Evolutionary conservation across 2,797 vertebrate genomes (phyloP).

Genomic region (Microctenopoma stevenorrisi): DNA sequence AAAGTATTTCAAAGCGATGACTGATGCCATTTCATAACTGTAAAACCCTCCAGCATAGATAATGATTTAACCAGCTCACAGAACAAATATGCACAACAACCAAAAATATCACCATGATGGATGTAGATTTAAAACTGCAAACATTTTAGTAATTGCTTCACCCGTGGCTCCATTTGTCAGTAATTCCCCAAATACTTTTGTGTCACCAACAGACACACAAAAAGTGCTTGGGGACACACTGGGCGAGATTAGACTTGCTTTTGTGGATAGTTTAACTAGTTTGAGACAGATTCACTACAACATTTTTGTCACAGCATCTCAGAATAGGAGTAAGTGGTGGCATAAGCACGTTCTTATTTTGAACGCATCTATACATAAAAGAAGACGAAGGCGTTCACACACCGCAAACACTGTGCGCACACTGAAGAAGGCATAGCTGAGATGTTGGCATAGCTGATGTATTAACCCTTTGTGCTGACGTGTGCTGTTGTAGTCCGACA

Average conservation of each 20-base stretch:
- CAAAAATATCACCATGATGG: not conserved
- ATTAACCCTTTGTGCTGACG: too few relatives aligned
- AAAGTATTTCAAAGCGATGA: conserved; percentile 62
- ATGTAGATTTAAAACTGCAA: conserved; percentile 12
- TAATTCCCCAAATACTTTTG: conserved; percentile 17
- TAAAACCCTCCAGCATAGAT: not conserved
- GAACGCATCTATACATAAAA: too few relatives aligned
- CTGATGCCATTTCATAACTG: conserved; percentile 61
- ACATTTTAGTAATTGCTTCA: not conserved
- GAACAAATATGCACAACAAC: not conserved
- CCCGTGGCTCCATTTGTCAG: not conserved
- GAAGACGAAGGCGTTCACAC: too few relatives aligned
- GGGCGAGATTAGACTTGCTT: conserved; percentile 30
- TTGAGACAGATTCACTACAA: not conserved
- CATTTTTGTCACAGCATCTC: rapidly evolving
- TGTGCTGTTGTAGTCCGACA: too few relatives aligned
- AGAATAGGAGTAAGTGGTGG: not conserved
- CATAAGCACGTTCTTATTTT: too few relatives aligned
- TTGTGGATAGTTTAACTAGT: not conserved
- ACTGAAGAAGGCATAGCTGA: not conserved
- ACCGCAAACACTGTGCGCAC: too few relatives aligned
- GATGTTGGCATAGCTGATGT: too few relatives aligned
- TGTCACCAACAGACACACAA: conserved; percentile 15
- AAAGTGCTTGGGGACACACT: conserved; percentile 4
- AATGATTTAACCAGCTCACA: conserved; percentile 12